Evolutionary conservation across 1,140 invertebrate species (phyloP).

Genomic region (Drosophila erecta): DNA sequence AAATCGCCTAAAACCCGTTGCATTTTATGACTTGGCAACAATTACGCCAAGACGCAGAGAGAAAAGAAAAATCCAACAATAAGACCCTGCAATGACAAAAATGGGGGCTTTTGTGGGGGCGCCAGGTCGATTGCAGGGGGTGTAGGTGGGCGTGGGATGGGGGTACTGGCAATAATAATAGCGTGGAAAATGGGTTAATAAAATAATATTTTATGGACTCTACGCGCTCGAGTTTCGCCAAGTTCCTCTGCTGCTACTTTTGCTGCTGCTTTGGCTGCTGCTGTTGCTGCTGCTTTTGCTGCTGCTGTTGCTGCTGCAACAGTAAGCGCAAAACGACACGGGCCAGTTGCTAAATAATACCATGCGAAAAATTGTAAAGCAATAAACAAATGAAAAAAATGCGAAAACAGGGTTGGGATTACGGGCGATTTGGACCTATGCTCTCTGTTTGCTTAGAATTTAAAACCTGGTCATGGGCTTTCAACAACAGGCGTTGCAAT

Average conservation of each 20-base stretch:
- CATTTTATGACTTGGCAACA: constrained; percentile 59
- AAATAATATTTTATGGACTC: constrained; percentile 38
- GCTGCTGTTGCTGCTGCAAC: neutral
- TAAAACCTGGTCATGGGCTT: constrained; percentile 5
- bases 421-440: neutral
- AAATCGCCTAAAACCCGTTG: constrained; percentile 24
- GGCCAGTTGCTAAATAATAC: constrained; percentile 68
- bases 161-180: constrained; percentile 30
- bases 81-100: constrained; percentile 30
- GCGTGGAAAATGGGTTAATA: constrained; percentile 75
- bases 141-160: neutral
- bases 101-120: neutral
- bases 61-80: constrained; percentile 37
- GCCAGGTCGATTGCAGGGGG: constrained; percentile 8
- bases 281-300: neutral
- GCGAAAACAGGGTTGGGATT: constrained; percentile 29
- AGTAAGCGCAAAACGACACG: constrained; percentile 23
- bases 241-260: no score
- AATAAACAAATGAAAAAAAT: constrained; percentile 15
- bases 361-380: constrained; percentile 52
- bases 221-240: constrained; percentile 30
- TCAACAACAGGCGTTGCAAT: neutral
- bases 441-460: constrained; percentile 8
- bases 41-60: constrained; percentile 44
- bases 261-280: neutral